Base-by-base conservation (phyloP, 2,888 invertebrate genomes). In the Xanthorhoe designata region DNA sequence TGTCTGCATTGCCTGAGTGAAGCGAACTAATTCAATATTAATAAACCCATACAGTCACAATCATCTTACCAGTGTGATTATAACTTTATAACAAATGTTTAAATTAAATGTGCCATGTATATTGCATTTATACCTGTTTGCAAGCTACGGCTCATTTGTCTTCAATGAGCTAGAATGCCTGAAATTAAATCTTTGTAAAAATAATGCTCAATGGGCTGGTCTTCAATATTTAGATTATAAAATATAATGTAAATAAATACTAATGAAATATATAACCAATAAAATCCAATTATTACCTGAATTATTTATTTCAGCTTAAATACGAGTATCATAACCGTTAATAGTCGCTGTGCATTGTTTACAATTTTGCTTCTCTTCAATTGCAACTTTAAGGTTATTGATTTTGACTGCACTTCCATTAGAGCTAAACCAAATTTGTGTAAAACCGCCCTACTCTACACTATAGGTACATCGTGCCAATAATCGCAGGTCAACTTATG, bases 41-140 rank as follows among this genome's bases (percentile, higher is more conserved):
- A 42, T 13, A 42, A 2, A 2, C 10, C 13, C 13, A 8, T 9
- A 8, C 2, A 42, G 38, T 42, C 38, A 13, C 38, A 42, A 42
- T 42, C 38, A 13, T 10, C 3, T 42, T 42, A 42, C 38, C 13
- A 3, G 38, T 13, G 38, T 42, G 38, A 9, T 35, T 10, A 35
- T 35, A 9, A 13, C 13, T 5, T 42, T 42, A 4, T 42, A 13
- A 2, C 38, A 42, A 32, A 78, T 83, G 79, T 83, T 83, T 80
- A 82, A 85, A 85, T 77, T 81, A 70, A 81, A 84, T 84, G 81
- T 86, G 86, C 85, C 83, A 80, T 90, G 89, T 91, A 89, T 81
- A 89, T 89, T 87, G 87, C 89, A 82, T 82, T 73, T 66, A 66
- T 55, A 47, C 51, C 49, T 66, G 57, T 58, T 56, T 51, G 65